Evolutionary conservation across 2,113 vertebrate genomes (phyloP), one percentile per base, ranked within the genome.

Genomic region (Climacteris rufus): DNA sequence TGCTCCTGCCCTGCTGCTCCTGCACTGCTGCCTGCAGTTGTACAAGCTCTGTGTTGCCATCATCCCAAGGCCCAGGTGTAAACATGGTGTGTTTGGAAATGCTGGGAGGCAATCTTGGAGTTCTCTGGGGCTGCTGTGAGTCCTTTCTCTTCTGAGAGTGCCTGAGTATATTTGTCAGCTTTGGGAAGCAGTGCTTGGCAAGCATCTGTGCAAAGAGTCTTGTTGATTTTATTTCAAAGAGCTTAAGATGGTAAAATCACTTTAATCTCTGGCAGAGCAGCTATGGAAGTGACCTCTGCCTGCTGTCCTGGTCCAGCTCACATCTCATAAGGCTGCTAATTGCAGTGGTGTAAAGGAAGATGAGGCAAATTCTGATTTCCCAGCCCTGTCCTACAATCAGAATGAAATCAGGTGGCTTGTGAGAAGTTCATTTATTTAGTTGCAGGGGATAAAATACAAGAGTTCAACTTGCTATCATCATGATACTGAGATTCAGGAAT

Each of bases 201-300:
- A 61, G 74, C 12, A 1, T 57, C 25, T 83, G 25, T 52, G 68
- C 63, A 54, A 15, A 90, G 95, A n/a, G 79, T 45, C 72, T 49
- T 90, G 83, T 88, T 95, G 85, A 77, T 96, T 92, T 90, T 93
- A 18, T 80, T 92, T 94, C 79, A 52, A 56, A 94, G 90, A 75
- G 90, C 68, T 93, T 88, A 64, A 77, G 81, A 81, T 80, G 9
- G 10, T 94, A 72, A 93, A 92, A 77, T 90, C 56, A 15, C 72
- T 92, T 90, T 74, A 93, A 83, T 93, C 64, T 90, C 89, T 22
- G 37, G 6, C 71, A 92, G 93, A 37, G 33, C 76, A 66, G 71
- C 75, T 70, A 20, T 70, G 68, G n/a, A 83, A 93, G 83, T 78
- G 90, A 66, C 94, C 56, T 86, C 85, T 68, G 82, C 75, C 54